A percentile compares a stretch with the other conserved stretches of the same genome.
Evolutionary conservation across 2,888 invertebrate genomes (phyloP).

Genomic region (Leucania comma): DNA sequence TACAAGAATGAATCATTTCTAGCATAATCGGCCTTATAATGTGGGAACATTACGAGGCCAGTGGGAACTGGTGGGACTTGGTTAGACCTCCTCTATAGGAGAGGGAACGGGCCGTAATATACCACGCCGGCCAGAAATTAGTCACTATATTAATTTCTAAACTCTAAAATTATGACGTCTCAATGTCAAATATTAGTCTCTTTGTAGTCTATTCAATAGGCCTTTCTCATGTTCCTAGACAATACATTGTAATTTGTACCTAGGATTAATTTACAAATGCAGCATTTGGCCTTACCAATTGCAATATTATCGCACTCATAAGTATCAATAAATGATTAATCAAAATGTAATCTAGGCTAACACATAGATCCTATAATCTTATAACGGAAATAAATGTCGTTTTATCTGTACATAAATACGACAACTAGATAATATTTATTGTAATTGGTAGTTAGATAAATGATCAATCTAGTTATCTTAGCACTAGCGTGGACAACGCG

Average conservation of each 20-base stretch:
- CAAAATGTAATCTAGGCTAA: constrained; percentile 19
- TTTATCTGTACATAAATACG: constrained; percentile 34
- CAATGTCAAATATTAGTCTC: constrained; percentile 5
- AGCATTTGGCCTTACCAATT: background rate
- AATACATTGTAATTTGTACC: background rate
- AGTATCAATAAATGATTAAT: constrained; percentile 6
- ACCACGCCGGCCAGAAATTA: too few species aligned
- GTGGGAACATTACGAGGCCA: too few species aligned
- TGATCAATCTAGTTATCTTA: constrained; percentile 11
- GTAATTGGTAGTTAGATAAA: constrained; percentile 35
- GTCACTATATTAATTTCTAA: background rate
- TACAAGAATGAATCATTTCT: too few species aligned
- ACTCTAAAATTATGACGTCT: background rate
- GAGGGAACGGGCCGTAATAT: too few species aligned
- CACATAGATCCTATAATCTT: constrained; percentile 26
- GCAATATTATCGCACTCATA: constrained; percentile 1
- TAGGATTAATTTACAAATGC: background rate
- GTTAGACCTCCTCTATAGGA: too few species aligned
- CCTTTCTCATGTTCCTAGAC: constrained; percentile 15
- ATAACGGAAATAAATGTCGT: constrained; percentile 36
- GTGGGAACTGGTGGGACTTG: too few species aligned
- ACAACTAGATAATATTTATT: constrained; percentile 28
- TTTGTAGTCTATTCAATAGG: constrained; percentile 9
- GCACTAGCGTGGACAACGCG: background rate
- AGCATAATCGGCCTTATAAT: too few species aligned